These are phyloP conservation scores for Diadromus collaris DNA, from an alignment of 2,888 invertebrate species.

Conservation along the genomic window DNA sequence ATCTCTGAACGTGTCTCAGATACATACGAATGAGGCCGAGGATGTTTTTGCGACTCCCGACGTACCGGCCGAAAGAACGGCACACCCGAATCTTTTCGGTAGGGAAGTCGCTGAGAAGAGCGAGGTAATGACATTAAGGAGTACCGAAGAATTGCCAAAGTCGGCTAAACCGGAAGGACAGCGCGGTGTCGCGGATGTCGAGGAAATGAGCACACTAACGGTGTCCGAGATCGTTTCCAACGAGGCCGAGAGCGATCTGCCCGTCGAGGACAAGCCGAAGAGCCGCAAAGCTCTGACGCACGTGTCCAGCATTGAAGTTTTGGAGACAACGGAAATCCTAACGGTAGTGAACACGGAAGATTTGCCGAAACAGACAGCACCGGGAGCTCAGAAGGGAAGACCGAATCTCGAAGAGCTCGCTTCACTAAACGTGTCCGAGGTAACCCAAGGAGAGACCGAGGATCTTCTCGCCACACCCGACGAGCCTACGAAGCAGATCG, in stretches of 20 bases:
- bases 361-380: conserved; percentile 56
- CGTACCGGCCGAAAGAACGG: conserved; percentile 76
- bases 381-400: conserved; percentile 60
- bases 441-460: conserved; percentile 77
- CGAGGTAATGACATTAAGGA: conserved; percentile 70
- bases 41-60: conserved; percentile 63
- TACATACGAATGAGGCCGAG: conserved; percentile 72
- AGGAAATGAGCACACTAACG: conserved; percentile 69
- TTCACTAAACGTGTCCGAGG: conserved; percentile 72
- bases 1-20: conserved; percentile 72
- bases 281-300: conserved; percentile 72
- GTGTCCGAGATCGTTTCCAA: conserved; percentile 73
- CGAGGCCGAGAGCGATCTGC: conserved; percentile 70
- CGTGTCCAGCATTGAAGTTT: conserved; percentile 66
- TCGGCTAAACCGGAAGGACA: conserved; percentile 66
- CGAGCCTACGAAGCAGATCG: conserved; percentile 72
- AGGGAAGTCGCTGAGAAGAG: conserved; percentile 77
- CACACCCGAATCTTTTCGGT: conserved; percentile 74
- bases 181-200: conserved; percentile 68
- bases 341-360: conserved; percentile 59
- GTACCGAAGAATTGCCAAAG: conserved; percentile 64
- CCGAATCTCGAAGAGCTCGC: conserved; percentile 66
- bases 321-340: conserved; percentile 67
- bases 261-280: conserved; percentile 69
- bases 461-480: conserved; percentile 70